Percentiles rank a stretch among this genome's conserved stretches.
These are phyloP conservation scores for Lynx canadensis DNA, from an alignment of 2,113 vertebrate genomes.

Conservation along the genomic window DNA sequence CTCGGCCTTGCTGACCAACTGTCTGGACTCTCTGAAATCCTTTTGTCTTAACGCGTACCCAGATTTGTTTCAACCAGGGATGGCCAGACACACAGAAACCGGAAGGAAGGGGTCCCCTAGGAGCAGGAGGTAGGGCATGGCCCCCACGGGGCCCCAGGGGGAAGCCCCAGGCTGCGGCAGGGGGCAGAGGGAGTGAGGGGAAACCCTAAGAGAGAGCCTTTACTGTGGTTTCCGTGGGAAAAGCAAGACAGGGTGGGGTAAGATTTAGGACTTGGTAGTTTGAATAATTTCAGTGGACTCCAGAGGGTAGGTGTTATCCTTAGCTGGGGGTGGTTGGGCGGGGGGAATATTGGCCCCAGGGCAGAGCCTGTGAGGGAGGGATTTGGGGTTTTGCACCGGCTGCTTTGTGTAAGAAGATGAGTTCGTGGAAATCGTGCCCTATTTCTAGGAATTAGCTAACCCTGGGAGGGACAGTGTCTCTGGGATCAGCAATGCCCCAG, in stretches of 20 bases:
- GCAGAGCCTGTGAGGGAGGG: background rate
- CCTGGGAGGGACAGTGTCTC: background rate
- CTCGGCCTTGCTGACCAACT: background rate
- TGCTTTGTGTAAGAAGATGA: background rate
- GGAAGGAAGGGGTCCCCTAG: background rate
- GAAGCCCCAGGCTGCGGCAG: too few relatives aligned
- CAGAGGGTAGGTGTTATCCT: background rate
- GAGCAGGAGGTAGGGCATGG: background rate
- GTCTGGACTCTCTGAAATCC: background rate
- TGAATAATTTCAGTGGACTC: background rate
- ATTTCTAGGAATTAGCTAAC: background rate
- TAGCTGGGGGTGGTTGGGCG: background rate
- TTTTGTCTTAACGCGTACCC: background rate
- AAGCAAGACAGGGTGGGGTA: background rate
- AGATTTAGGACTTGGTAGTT: background rate
- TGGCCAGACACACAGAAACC: background rate
- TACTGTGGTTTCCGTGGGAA: background rate
- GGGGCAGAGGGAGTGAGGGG: too few relatives aligned
- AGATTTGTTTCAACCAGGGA: background rate
- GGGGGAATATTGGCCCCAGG: too few relatives aligned
- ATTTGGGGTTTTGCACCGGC: background rate
- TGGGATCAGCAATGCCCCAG: background rate
- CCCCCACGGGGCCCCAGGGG: rapidly evolving
- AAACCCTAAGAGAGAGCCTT: background rate
- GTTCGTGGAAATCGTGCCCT: background rate